Percentiles rank a stretch among this genome's conserved stretches.
phyloP scores from a whole-genome alignment of 1,140 invertebrate genomes.

The Tachypleus tridentatus region DNA sequence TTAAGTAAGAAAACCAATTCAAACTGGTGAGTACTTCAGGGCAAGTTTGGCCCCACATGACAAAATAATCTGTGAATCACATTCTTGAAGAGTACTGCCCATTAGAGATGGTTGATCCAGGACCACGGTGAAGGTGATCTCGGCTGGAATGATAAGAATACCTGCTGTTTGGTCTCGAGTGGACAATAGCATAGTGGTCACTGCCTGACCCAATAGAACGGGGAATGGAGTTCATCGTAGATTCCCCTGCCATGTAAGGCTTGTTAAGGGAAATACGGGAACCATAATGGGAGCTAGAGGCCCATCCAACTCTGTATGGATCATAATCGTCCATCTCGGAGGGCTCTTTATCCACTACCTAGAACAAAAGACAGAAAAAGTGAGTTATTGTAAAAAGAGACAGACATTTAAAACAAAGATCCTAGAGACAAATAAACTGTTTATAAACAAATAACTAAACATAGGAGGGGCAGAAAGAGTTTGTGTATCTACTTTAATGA shows the following conservation, averaged over 20 bases:
- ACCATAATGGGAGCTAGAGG: slow-evolving; percentile 65
- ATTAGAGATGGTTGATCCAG: background rate
- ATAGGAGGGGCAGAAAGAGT: no score
- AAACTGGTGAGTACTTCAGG: no score
- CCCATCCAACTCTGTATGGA: slow-evolving; percentile 65
- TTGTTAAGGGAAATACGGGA: slow-evolving; percentile 24
- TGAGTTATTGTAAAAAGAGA: no score
- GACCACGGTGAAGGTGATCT: slow-evolving; percentile 17
- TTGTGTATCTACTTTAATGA: no score
- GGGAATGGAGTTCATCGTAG: slow-evolving; percentile 60
- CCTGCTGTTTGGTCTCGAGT: slow-evolving; percentile 51
- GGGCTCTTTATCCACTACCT: slow-evolving; percentile 81
- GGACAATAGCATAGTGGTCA: slow-evolving; percentile 85
- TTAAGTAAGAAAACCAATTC: no score
- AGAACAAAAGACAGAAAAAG: no score
- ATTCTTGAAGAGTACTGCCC: slow-evolving; percentile 5
- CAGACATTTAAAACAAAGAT: no score
- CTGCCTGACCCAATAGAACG: slow-evolving; percentile 69
- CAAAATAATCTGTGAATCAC: no score
- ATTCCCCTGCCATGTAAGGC: slow-evolving; percentile 57
- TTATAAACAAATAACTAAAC: no score
- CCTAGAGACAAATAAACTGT: no score
- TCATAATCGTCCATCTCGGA: slow-evolving; percentile 90
- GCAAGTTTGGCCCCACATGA: no score
- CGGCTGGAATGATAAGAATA: slow-evolving; percentile 23